These are phyloP conservation scores for Anticlea derivata DNA, from an alignment of 2,888 invertebrate species.

Conservation along the genomic window DNA sequence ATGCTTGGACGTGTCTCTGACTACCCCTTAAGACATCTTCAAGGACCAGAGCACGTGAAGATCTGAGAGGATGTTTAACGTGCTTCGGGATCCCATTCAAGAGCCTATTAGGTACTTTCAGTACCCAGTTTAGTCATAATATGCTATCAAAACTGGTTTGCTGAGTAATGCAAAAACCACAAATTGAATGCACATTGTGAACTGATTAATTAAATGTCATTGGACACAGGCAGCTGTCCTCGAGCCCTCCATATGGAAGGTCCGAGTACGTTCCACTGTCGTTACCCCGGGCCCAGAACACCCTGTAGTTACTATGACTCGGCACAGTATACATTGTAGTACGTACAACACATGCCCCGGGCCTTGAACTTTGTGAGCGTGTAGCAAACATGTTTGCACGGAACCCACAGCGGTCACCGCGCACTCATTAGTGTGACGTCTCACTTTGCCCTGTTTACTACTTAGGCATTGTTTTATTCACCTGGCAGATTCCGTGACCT, in stretches of 20 bases:
- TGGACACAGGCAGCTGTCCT: conserved; percentile 20
- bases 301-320: conserved; percentile 24
- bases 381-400: conserved; percentile 80
- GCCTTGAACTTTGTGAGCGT: conserved; percentile 76
- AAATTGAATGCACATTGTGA: conserved; percentile 20
- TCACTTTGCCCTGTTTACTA: conserved; percentile 48
- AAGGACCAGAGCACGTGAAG: no score
- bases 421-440: conserved; percentile 66
- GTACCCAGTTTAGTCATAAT: no score
- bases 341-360: conserved; percentile 47
- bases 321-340: conserved; percentile 38
- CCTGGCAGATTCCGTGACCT: conserved; percentile 60
- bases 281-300: conserved; percentile 43
- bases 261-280: conserved; percentile 28
- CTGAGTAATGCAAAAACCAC: conserved; percentile 14
- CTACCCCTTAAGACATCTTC: no score
- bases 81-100: no score
- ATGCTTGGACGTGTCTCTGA: no score
- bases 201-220: conserved; percentile 26
- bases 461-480: conserved; percentile 45
- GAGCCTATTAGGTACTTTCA: no score
- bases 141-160: neutral
- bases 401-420: conserved; percentile 70
- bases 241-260: conserved; percentile 28
- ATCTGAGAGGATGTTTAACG: no score